Evolutionary conservation across 2,113 vertebrate species (phyloP).

Genomic region (Callospermophilus lateralis): DNA sequence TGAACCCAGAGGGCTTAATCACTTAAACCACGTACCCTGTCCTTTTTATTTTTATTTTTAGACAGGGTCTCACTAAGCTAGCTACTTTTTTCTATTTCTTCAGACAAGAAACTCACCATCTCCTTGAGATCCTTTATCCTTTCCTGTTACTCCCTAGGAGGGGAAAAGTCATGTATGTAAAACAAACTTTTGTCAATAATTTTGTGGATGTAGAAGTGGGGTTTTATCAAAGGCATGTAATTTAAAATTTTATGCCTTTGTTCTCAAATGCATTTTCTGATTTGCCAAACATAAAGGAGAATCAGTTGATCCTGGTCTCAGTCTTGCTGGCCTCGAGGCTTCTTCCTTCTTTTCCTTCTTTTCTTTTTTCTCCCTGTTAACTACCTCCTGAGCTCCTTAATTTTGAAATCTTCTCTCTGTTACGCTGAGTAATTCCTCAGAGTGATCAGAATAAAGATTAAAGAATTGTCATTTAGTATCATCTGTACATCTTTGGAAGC

Average conservation of each 20-base stretch:
- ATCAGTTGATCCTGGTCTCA: neutral
- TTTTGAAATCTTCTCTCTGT: neutral
- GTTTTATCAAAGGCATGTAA: neutral
- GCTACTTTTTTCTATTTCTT: neutral
- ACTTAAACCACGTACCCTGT: no score
- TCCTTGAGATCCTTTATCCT: neutral
- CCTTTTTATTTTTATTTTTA: neutral
- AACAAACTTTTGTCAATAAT: neutral
- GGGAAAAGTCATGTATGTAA: neutral
- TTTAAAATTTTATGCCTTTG: neutral
- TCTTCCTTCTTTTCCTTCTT: neutral
- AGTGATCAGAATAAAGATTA: neutral
- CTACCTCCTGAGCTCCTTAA: neutral
- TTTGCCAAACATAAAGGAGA: neutral
- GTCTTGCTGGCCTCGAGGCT: neutral
- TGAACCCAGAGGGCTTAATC: neutral
- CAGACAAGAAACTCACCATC: neutral
- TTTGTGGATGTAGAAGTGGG: neutral
- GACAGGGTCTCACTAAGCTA: neutral
- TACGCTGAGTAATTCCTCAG: neutral
- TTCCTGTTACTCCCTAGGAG: neutral
- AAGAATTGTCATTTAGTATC: neutral
- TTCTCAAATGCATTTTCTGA: neutral
- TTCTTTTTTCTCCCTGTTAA: neutral
- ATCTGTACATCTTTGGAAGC: neutral